These are phyloP conservation scores for Lampris megalopsis DNA, from an alignment of 2,113 vertebrate genomes.

Conservation along the genomic window DNA sequence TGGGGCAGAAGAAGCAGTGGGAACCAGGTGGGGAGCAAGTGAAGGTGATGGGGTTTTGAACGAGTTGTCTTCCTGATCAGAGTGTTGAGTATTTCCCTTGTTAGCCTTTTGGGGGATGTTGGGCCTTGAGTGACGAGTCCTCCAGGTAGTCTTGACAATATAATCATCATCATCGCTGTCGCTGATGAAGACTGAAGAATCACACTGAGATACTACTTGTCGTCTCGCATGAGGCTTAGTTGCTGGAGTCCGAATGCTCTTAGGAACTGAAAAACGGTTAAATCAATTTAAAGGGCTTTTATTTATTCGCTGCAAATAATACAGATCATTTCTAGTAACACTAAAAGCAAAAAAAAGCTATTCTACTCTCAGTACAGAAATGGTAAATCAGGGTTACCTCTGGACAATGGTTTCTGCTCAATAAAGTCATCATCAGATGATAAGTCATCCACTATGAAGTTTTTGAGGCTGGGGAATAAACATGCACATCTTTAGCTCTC, in stretches of 20 bases:
- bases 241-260: conserved; percentile 54
- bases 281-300: neutral
- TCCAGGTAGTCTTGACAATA: conserved; percentile 80
- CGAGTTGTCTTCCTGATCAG: neutral
- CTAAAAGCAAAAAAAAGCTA: neutral
- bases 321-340: too few species aligned
- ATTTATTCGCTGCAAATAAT: neutral
- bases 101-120: conserved; percentile 7
- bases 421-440: conserved; percentile 82
- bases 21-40: conserved; percentile 7
- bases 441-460: conserved; percentile 76
- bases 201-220: conserved; percentile 56
- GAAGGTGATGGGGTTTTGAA: conserved; percentile 1
- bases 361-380: neutral
- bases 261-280: conserved; percentile 46
- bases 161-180: conserved; percentile 82
- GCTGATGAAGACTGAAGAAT: conserved; percentile 78
- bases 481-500: neutral
- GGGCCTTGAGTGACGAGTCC: conserved; percentile 58
- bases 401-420: conserved; percentile 59
- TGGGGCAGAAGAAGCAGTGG: conserved; percentile 16
- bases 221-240: conserved; percentile 39
- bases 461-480: conserved; percentile 67
- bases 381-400: conserved; percentile 58
- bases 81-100: neutral